Percentiles rank a stretch among this genome's conserved stretches.
Conservation (phyloP, 2,797 vertebrate species). For the Onychomys arenicola region DNA sequence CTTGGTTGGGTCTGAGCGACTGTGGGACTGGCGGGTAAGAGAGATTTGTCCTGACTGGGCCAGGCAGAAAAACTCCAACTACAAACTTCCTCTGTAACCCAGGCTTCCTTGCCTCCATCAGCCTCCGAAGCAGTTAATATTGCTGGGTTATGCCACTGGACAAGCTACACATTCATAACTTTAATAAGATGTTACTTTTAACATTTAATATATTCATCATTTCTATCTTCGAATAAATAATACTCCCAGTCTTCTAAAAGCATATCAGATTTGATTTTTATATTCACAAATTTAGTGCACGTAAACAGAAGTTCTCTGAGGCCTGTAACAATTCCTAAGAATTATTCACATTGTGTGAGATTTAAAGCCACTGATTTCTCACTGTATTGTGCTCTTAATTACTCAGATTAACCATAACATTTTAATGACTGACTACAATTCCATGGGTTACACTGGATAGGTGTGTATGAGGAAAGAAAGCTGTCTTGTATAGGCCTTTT, state of each 20-base stretch:
- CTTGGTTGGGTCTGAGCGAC: no score
- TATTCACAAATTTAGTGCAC: background rate
- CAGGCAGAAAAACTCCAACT: no score
- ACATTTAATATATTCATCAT: background rate
- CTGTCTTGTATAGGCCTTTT: background rate
- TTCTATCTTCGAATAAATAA: background rate
- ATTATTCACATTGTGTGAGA: background rate
- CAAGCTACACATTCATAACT: background rate
- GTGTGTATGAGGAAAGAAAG: background rate
- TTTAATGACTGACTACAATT: background rate
- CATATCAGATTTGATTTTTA: background rate
- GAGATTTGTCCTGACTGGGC: no score
- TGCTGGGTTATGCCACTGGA: no score
- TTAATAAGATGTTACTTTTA: background rate
- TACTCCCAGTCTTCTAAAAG: background rate
- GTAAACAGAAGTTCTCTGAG: background rate
- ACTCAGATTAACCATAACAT: background rate
- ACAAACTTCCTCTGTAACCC: background rate
- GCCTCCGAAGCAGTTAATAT: background rate
- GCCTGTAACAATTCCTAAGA: background rate
- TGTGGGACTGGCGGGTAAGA: no score
- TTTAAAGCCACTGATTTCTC: background rate
- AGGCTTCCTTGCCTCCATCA: background rate
- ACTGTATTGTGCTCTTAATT: background rate
- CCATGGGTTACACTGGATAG: background rate